Percentiles rank a stretch among this genome's conserved stretches.
Evolutionary conservation across 2,113 vertebrate species (phyloP).

Genomic region (Tragelaphus scriptus): DNA sequence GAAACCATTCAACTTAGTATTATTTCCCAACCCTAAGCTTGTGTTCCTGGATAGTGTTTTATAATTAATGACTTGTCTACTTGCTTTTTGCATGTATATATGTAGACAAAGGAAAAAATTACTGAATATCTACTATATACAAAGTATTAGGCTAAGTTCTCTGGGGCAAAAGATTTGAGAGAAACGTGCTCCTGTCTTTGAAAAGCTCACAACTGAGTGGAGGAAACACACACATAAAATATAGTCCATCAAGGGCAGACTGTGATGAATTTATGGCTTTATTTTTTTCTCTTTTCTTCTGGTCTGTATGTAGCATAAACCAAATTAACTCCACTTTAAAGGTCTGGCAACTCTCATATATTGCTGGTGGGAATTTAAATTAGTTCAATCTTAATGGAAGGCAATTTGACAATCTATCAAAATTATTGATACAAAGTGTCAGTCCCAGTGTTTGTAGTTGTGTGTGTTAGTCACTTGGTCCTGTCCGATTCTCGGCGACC

Average conservation of each 20-base stretch:
- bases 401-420: neutral
- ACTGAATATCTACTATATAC: neutral
- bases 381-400: neutral
- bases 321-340: constrained; percentile 1
- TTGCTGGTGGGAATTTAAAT: neutral
- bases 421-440: neutral
- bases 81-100: neutral
- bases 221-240: neutral
- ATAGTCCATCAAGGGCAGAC: neutral
- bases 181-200: neutral
- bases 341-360: neutral
- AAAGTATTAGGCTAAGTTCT: neutral
- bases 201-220: neutral
- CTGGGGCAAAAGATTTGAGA: neutral
- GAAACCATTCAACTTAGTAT: neutral
- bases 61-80: neutral
- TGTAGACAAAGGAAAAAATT: neutral
- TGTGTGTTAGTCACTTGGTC: neutral
- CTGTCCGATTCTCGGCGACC: neutral
- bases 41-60: neutral
- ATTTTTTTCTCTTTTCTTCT: neutral
- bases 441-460: neutral
- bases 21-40: neutral
- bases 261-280: neutral
- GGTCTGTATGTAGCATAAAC: neutral